These are phyloP conservation scores for Corydoras maculifer DNA, from an alignment of 2,113 vertebrate genomes.

Conservation along the genomic window DNA sequence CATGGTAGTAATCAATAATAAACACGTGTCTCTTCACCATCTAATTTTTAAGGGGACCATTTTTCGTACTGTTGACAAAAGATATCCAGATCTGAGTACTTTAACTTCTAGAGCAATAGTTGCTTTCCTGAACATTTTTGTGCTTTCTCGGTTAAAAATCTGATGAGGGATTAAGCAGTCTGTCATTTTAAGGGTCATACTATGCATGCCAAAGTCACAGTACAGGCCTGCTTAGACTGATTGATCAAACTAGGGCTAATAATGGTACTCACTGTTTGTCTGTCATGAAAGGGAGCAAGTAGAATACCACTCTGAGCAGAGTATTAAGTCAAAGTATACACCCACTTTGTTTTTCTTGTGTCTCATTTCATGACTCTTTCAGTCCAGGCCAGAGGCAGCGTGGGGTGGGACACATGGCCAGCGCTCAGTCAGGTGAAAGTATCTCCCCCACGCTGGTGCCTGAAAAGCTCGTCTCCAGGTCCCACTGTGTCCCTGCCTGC, in stretches of 20 bases:
- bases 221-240: constrained; percentile 10
- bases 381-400: constrained; percentile 27
- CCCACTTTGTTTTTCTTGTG: constrained; percentile 13
- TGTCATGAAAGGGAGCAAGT: constrained; percentile 13
- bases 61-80: constrained; percentile 28
- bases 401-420: constrained; percentile 44
- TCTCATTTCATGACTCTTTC: constrained; percentile 22
- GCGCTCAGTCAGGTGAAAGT: constrained; percentile 43
- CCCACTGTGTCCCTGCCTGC: constrained; percentile 57
- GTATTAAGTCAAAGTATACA: constrained; percentile 32
- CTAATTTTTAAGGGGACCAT: constrained; percentile 27
- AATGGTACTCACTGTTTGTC: constrained; percentile 21
- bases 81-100: constrained; percentile 27
- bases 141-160: background rate
- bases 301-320: constrained; percentile 28
- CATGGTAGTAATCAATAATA: constrained; percentile 30
- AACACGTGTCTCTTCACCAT: constrained; percentile 27
- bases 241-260: constrained; percentile 22
- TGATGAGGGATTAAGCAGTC: constrained; percentile 19
- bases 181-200: constrained; percentile 12
- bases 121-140: constrained; percentile 21
- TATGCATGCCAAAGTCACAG: constrained; percentile 23
- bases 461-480: constrained; percentile 63
- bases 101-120: constrained; percentile 17
- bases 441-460: constrained; percentile 44